These are phyloP conservation scores for Pyrochroa serraticornis DNA, from an alignment of 2,888 invertebrate species.

Conservation along the genomic window DNA sequence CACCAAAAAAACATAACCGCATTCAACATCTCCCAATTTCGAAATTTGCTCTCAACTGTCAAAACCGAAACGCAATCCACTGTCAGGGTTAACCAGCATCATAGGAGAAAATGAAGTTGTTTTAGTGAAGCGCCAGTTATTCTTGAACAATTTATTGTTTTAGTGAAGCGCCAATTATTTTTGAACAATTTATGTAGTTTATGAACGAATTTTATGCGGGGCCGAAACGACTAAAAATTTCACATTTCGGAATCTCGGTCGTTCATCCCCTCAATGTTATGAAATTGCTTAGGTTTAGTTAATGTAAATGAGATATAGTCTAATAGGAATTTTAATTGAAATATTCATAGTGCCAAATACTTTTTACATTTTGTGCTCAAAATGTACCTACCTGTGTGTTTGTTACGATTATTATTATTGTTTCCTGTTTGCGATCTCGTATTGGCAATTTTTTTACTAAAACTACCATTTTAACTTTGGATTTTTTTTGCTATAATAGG, in stretches of 20 bases:
- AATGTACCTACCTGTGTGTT: constrained; percentile 37
- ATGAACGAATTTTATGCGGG: constrained; percentile 46
- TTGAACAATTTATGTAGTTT: constrained; percentile 45
- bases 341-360: constrained; percentile 35
- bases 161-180: constrained; percentile 26
- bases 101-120: constrained; percentile 40
- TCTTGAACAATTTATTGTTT: constrained; percentile 38
- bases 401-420: constrained; percentile 16
- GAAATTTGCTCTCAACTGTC: too few relatives aligned
- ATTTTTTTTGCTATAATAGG: too few relatives aligned
- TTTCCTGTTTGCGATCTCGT: too few relatives aligned
- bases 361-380: constrained; percentile 39
- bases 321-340: constrained; percentile 19
- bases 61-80: too few relatives aligned
- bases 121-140: constrained; percentile 22
- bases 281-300: constrained; percentile 19
- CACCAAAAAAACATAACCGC: too few relatives aligned
- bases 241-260: constrained; percentile 9
- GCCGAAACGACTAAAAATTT: constrained; percentile 17
- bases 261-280: constrained; percentile 20
- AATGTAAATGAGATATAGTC: constrained; percentile 16
- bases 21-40: too few relatives aligned
- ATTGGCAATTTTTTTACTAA: too few relatives aligned
- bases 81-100: too few relatives aligned
- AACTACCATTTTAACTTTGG: too few relatives aligned